Evolutionary conservation across 2,797 vertebrate genomes (phyloP).

Genomic region (Calcarius lapponicus): DNA sequence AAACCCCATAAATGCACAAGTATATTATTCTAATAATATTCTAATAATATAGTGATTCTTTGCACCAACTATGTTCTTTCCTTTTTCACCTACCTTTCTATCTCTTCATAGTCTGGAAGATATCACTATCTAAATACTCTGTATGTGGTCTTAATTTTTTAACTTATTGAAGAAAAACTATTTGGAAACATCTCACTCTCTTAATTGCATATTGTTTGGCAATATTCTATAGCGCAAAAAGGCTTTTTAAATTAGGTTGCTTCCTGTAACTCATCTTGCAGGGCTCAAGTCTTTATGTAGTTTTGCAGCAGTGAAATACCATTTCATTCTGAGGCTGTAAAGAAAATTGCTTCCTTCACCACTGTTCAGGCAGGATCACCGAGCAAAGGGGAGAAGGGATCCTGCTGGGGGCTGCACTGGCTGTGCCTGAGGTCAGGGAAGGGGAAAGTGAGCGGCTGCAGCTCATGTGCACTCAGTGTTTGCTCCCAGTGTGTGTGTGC

Average conservation of each 20-base stretch:
- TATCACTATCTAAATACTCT: neutral
- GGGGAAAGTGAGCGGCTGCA: neutral
- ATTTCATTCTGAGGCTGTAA: neutral
- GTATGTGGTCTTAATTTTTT: neutral
- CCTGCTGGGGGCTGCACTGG: neutral
- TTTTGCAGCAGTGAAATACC: conserved; percentile 7
- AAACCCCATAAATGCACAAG: neutral
- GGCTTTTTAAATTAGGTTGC: neutral
- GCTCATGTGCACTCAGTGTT: neutral
- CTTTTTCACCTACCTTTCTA: neutral
- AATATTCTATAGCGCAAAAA: neutral
- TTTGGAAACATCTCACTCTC: neutral
- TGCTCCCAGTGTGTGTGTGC: neutral
- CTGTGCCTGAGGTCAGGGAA: neutral
- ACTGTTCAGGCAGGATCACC: neutral
- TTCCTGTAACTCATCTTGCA: neutral
- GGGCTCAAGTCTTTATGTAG: neutral
- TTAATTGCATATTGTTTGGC: neutral
- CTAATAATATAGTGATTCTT: neutral
- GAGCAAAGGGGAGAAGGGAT: neutral
- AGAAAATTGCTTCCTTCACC: neutral
- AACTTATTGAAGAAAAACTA: neutral
- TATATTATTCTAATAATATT: neutral
- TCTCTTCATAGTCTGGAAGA: neutral
- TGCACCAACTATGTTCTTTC: neutral